Base-by-base conservation (phyloP, 1,140 invertebrate genomes). In the Chrysomallon squamiferum region DNA sequence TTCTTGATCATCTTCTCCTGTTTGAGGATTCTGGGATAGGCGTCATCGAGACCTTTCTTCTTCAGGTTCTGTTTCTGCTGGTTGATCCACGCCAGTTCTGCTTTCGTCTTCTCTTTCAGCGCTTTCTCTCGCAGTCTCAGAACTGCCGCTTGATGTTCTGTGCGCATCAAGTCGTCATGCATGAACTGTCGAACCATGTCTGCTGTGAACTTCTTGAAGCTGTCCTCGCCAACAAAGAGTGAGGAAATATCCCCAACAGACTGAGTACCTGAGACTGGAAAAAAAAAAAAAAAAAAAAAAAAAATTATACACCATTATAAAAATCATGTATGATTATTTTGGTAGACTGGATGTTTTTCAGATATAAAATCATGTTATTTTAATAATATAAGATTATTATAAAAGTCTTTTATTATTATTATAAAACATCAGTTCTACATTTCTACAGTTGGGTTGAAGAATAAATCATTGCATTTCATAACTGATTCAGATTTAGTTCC, bases 21-120 rank as follows among this genome's bases (percentile, higher is more conserved):
- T 77, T 72, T 89, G 87, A 62, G 87, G 20, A 90, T 86, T 9
- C 87, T 85, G 47, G 88, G 88, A 15, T 88, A 88, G 15, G 86
- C 85, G 68, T 88, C 88, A 32, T 85, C 84, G 20, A 76, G 72
- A 1, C 84, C 84, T 66, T 86, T 86, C 56, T 84, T 77, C 7
- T 74, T 65, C 6, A 80, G 69, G 54, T 79, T 71, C 32, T 87
- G 83, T 68, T 88, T 89, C 65, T 89, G 86, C 59, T 84, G 80
- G 66, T 89, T 87, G 50, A 90, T 83, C 65, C 89, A 82, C 49
- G 87, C 84, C 13, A 88, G 82, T 66, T 90, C 86, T 52, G 88
- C 88, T 72, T 87, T 87, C 2, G 88, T 88, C 63, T 88, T 88
- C 78, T 90, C 89, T 35, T 88, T 85, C 54, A 90, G 76, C 0